These are phyloP conservation scores for Megalops cyprinoides DNA, from an alignment of 2,797 vertebrate species.

Conservation along the genomic window DNA sequence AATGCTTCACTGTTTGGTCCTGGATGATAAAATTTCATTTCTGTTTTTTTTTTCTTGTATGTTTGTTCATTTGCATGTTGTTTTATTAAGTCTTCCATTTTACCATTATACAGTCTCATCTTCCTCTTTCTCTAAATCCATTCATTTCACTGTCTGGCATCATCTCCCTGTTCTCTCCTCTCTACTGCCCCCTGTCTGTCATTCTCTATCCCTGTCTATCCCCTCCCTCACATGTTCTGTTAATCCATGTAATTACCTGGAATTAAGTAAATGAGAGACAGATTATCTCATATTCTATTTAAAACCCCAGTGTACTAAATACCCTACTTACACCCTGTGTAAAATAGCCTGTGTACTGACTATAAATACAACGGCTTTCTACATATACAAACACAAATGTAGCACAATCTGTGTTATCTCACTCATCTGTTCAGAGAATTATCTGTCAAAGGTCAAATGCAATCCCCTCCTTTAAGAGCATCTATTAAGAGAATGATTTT, in stretches of 20 bases:
- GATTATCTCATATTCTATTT: slow-evolving; percentile 13
- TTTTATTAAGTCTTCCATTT: no score
- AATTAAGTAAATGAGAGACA: slow-evolving; percentile 1
- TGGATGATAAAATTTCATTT: no score
- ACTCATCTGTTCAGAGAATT: not conserved
- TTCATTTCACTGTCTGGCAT: not conserved
- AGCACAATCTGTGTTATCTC: slow-evolving; percentile 3
- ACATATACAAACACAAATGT: slow-evolving; percentile 40
- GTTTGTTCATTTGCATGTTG: no score
- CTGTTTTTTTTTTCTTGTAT: no score
- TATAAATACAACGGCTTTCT: slow-evolving; percentile 58
- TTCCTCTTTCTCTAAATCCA: not conserved
- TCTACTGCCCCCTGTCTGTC: slow-evolving; percentile 4
- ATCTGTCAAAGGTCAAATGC: not conserved
- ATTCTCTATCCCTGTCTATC: not conserved
- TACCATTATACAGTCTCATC: no score
- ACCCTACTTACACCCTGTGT: not conserved
- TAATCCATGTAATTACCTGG: slow-evolving; percentile 29
- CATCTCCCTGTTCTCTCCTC: not conserved
- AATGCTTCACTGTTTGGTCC: no score
- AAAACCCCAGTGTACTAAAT: slow-evolving; percentile 20
- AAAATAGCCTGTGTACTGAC: slow-evolving; percentile 28
- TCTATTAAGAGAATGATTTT: no score
- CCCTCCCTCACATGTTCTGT: not conserved
- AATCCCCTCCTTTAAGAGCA: not conserved